Base-by-base conservation (phyloP, 1,140 invertebrate genomes). In the Magallana gigas region DNA sequence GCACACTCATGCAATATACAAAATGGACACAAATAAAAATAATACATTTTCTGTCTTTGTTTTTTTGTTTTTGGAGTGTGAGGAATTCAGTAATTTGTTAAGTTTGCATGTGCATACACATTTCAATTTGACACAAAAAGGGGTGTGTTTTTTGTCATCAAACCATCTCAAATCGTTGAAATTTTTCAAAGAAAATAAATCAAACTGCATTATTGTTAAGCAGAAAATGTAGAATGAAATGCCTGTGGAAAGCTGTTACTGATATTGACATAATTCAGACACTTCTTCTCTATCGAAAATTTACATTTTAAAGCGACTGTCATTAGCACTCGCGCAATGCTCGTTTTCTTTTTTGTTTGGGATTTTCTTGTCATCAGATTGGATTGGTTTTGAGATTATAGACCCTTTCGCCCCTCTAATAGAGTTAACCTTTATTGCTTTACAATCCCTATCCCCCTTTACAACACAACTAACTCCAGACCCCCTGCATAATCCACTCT, bases 1-100 rank as follows among this genome's bases (percentile, higher is more conserved):
- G 14, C 68, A 76, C 18, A 8, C 18, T 76, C 68, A 76, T 76
- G 68, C 68, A 76, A 29, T 76, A 11, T 76, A 76, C 68, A 76
- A 76, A 36, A 76, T 36, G 36, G 9, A 11, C 68, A 11, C 68
- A 62, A n/a, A 62, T 62, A 76, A 5, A 29, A 76, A 11, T 11
- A 36, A 29, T 76, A 29, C 23, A 11, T 29, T 29, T 18, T 36
- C 18, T 29, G 23, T 29, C 1, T 62, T 16, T 16, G 59, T 60
- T 60, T 60, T 60, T 12, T 12, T 62, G 14, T 60, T 60, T 12
- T 12, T 62, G 14, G n/a, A n/a, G 60, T 1, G 14, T 62, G 60
- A 16, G 60, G 5, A 62, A 62, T 16, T 62, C 60, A 62, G 60
- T n/a, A 62, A 62, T 12, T 62, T 62, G 60, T 64, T 64, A 16